Evolutionary conservation across 1,140 invertebrate genomes (phyloP), one percentile per base, ranked within the genome.

Genomic region (Listronotus oregonensis): DNA sequence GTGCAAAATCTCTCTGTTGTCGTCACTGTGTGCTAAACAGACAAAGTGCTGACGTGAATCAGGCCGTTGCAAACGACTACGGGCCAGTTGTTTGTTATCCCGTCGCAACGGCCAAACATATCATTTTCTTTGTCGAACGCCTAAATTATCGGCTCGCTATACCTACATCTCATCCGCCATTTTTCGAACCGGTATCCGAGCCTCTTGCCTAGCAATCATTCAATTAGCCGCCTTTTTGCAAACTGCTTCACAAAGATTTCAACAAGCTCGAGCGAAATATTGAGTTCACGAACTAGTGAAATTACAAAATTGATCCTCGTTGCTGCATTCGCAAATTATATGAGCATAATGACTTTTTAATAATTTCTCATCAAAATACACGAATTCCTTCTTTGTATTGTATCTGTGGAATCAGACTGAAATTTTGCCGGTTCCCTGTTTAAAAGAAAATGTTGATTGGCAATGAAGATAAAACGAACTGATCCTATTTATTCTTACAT

Each of bases 91-190:
- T 62, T 62, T 62, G 59, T 62, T 59, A 59, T 62, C 32, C 47
- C 47, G 59, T 52, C 40, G 58, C 55, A 31, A 10, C 17, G 21
- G 18, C 21, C 47, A 43, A 62, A 62, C 59, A 44, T 62, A 62
- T 62, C 59, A 62, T 62, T 62, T 62, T 62, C 46, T 15, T 44
- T 32, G 39, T 62, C 59, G 47, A 62, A 62, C 49, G 50, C 59
- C 59, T 62, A 51, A 62, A 62, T 62, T 62, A 62, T 62, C 59
- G 50, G 44, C 50, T 54, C n/a, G 59, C 39, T 62, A 52, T 62
- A 62, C 59, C 59, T 52, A 62, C 59, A 62, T 14, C 34, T 44
- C 17, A 10, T 18, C 59, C 39, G 42, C 50, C 40, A 42, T 62
- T 62, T 52, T 40, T 31, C 37, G n/a, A 39, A 50, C 57, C 57